Percentiles rank a stretch among this genome's conserved stretches.
Evolutionary conservation across 2,888 invertebrate species (phyloP).

Genomic region (Nemoura dubitans): DNA sequence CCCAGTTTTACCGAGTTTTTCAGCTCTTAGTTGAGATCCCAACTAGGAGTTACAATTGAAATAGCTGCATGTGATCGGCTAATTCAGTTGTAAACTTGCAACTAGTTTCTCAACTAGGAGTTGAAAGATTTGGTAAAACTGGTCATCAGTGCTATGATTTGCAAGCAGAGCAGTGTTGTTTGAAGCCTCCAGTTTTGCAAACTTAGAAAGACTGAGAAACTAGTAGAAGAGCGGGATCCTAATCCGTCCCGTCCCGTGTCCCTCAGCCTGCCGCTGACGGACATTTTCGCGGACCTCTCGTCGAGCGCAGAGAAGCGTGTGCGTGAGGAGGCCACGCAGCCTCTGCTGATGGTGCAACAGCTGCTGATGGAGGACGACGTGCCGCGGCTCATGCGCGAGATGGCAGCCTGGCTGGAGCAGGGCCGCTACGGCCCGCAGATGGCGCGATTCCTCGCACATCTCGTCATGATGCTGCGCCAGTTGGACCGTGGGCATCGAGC

Average conservation of each 20-base stretch:
- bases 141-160: no score
- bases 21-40: no score
- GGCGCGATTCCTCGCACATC: constrained; percentile 84
- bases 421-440: constrained; percentile 59
- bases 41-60: no score
- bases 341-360: constrained; percentile 83
- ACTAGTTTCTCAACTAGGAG: no score
- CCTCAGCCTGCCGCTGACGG: constrained; percentile 69
- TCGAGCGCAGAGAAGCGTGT: constrained; percentile 68
- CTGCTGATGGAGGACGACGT: constrained; percentile 79
- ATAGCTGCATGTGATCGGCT: no score
- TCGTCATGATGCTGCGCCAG: constrained; percentile 82
- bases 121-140: no score
- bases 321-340: constrained; percentile 68
- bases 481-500: constrained; percentile 78
- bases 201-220: background rate
- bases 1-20: no score
- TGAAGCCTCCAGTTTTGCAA: background rate
- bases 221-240: background rate
- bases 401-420: constrained; percentile 69
- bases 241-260: background rate
- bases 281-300: constrained; percentile 74
- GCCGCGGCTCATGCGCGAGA: constrained; percentile 75
- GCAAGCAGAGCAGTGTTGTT: background rate
- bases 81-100: no score